Percentiles rank a stretch among this genome's conserved stretches.
These are phyloP conservation scores for Mus spretus DNA, from an alignment of 2,797 vertebrate genomes.

Conservation along the genomic window DNA sequence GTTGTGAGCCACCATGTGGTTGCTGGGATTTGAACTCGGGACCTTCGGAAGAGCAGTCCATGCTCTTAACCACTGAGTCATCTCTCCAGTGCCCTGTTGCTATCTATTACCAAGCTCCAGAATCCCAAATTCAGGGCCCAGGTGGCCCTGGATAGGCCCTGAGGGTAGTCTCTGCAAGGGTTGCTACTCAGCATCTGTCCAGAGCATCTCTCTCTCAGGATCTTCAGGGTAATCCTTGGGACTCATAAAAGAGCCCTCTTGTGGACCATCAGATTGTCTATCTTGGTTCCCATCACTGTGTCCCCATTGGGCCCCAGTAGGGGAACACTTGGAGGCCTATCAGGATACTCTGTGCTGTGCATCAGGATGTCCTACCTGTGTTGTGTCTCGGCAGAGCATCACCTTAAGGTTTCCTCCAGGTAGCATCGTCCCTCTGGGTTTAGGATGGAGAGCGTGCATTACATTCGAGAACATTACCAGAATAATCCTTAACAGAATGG, in stretches of 20 bases:
- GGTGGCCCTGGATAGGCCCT: too few species aligned
- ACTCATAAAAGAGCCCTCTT: not conserved
- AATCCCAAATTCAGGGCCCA: not conserved
- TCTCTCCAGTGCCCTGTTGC: not conserved
- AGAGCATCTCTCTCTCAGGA: not conserved
- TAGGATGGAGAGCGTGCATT: accelerated
- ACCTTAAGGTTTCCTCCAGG: not conserved
- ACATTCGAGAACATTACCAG: not conserved
- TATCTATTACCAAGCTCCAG: not conserved
- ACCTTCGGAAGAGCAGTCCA: too few species aligned
- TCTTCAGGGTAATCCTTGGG: not conserved
- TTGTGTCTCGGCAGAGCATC: not conserved
- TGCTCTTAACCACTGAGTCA: too few species aligned
- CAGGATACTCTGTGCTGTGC: not conserved
- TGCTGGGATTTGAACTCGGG: too few species aligned
- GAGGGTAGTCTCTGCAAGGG: not conserved
- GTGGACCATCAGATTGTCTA: not conserved
- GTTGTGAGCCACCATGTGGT: too few species aligned
- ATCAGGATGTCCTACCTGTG: not conserved
- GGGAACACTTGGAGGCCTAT: not conserved
- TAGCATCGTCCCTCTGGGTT: not conserved
- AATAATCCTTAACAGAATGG: not conserved
- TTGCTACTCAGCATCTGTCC: not conserved
- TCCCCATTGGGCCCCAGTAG: not conserved
- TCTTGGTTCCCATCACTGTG: not conserved